phyloP scores from a whole-genome alignment of 2,888 invertebrate genomes.

The Prosopocoilus inquinatus region DNA sequence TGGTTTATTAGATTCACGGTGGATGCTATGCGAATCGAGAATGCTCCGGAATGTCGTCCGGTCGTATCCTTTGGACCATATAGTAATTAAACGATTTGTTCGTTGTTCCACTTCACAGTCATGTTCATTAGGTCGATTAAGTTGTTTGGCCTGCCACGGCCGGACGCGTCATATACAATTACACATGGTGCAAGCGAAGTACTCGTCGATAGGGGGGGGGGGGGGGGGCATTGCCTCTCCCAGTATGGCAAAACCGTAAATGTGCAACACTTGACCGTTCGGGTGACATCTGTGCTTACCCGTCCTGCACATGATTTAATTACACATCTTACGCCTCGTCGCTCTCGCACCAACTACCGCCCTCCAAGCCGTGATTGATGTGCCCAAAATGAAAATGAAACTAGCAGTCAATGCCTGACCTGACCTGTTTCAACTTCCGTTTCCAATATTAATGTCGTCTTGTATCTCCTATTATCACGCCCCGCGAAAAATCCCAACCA shows the following conservation, averaged over 20 bases:
- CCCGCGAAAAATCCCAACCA: too few relatives aligned
- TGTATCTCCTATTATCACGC: too few relatives aligned
- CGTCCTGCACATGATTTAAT: neutral
- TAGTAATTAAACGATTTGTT: constrained; percentile 1
- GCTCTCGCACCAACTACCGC: neutral
- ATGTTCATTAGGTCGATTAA: constrained; percentile 1
- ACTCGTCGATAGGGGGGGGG: too few relatives aligned
- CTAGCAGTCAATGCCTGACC: too few relatives aligned
- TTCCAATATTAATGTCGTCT: too few relatives aligned
- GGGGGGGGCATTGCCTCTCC: too few relatives aligned
- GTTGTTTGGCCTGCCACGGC: neutral
- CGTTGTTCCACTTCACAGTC: neutral
- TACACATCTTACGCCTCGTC: constrained; percentile 1
- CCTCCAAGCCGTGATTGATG: too few relatives aligned
- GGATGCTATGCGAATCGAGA: neutral
- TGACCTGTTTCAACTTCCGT: too few relatives aligned
- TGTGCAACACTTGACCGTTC: neutral
- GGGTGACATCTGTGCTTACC: neutral
- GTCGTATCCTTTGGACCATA: neutral
- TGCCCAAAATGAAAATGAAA: too few relatives aligned
- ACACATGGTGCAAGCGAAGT: neutral
- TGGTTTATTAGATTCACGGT: constrained; percentile 2
- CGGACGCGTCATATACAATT: neutral
- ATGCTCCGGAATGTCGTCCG: neutral
- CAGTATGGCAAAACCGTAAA: neutral